phyloP scores from a whole-genome alignment of 2,797 vertebrate genomes.

The Crax fasciolata region DNA sequence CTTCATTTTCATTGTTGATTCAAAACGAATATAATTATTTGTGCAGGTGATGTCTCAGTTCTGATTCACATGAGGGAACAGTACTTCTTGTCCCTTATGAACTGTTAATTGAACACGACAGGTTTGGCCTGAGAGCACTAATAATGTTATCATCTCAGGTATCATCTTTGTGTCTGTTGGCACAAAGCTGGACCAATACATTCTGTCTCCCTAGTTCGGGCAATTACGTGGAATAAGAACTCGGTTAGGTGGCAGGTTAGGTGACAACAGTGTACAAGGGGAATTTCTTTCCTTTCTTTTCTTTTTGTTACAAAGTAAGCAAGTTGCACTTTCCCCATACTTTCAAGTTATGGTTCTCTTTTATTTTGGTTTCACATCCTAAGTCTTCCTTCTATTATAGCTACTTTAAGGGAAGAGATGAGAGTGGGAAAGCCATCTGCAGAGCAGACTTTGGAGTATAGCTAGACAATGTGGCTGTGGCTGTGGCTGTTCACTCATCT shows the following conservation, averaged over 20 bases:
- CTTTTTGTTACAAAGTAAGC: neutral
- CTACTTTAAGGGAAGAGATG: neutral
- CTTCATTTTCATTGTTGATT: conserved; percentile 57
- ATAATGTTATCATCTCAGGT: conserved; percentile 22
- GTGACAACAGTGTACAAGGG: neutral
- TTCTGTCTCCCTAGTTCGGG: neutral
- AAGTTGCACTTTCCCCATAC: neutral
- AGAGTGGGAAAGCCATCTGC: neutral
- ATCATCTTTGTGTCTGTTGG: neutral
- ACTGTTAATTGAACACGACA: conserved; percentile 44
- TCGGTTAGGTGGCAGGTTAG: neutral
- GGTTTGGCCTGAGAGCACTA: conserved; percentile 32
- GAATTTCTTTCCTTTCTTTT: neutral
- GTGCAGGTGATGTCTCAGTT: conserved; percentile 60
- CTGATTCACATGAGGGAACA: conserved; percentile 5
- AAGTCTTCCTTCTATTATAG: neutral
- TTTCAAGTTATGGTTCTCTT: neutral
- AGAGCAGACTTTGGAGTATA: neutral
- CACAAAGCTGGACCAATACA: neutral
- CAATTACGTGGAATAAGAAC: neutral
- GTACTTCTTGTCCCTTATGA: conserved; percentile 15
- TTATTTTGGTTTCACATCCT: neutral
- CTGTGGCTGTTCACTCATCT: neutral
- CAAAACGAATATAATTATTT: conserved; percentile 59
- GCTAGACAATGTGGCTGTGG: fast-evolving